phyloP scores from a whole-genome alignment of 2,888 invertebrate genomes.

The Epinotia ramella region DNA sequence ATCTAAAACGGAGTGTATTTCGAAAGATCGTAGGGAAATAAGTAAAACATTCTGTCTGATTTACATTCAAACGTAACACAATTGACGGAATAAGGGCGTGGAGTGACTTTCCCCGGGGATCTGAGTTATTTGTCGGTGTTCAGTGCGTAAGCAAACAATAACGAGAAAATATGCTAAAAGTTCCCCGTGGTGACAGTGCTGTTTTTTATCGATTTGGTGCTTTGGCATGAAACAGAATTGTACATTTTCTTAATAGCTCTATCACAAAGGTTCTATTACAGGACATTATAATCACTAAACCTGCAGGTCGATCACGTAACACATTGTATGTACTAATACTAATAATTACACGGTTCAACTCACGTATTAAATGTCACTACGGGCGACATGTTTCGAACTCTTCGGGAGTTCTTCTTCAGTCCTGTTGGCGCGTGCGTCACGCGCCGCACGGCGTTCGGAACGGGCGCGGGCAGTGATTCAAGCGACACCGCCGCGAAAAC shows the following conservation, averaged over 20 bases:
- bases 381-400: too few relatives aligned
- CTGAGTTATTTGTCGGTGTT: conserved; percentile 32
- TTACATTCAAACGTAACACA: conserved; percentile 13
- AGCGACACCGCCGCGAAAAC: too few relatives aligned
- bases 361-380: too few relatives aligned
- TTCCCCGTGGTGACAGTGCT: conserved; percentile 14
- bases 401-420: too few relatives aligned
- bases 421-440: too few relatives aligned
- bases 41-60: conserved; percentile 13
- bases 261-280: too few relatives aligned
- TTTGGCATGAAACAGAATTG: conserved; percentile 1
- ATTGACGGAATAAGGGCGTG: conserved; percentile 20
- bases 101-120: conserved; percentile 20
- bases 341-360: too few relatives aligned
- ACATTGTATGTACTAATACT: too few relatives aligned
- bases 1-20: background rate
- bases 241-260: background rate
- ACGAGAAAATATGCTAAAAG: conserved; percentile 41
- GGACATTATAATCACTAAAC: too few relatives aligned
- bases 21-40: background rate
- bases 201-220: background rate
- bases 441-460: too few relatives aligned
- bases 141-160: conserved; percentile 35
- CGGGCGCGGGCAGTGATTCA: too few relatives aligned
- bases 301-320: too few relatives aligned